Percentiles rank a stretch among this genome's conserved stretches.
Conservation (phyloP, 2,797 vertebrate species). For the Lutjanus argentimaculatus region DNA sequence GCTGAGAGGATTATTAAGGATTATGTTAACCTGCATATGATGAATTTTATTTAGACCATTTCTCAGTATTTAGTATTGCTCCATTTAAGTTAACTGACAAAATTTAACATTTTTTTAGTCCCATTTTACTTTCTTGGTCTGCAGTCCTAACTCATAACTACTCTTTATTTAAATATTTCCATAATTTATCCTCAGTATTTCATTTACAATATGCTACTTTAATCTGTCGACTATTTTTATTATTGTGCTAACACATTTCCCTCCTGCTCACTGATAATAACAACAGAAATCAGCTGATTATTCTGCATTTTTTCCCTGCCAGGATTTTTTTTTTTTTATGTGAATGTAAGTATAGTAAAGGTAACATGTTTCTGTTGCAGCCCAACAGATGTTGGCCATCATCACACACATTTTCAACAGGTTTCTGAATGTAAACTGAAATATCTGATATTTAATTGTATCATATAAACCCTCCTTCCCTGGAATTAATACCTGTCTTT, state of each 20-base stretch:
- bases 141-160: neutral
- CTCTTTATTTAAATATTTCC: neutral
- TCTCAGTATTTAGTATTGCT: neutral
- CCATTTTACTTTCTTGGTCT: neutral
- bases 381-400: neutral
- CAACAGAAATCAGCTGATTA: neutral
- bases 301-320: neutral
- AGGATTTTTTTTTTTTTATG: neutral
- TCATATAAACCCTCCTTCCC: neutral
- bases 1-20: neutral
- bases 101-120: neutral
- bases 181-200: neutral
- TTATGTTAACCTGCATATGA: neutral
- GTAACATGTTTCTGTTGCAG: neutral
- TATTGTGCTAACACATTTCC: neutral
- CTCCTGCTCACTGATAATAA: neutral
- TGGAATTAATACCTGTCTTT: neutral
- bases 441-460: slow-evolving; percentile 16
- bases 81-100: neutral
- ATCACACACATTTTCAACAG: neutral
- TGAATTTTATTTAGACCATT: neutral
- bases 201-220: neutral
- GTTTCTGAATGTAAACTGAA: slow-evolving; percentile 2
- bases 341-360: neutral
- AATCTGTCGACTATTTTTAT: neutral